Evolutionary conservation across 2,888 invertebrate species (phyloP).

Genomic region (Callosobruchus maculatus): DNA sequence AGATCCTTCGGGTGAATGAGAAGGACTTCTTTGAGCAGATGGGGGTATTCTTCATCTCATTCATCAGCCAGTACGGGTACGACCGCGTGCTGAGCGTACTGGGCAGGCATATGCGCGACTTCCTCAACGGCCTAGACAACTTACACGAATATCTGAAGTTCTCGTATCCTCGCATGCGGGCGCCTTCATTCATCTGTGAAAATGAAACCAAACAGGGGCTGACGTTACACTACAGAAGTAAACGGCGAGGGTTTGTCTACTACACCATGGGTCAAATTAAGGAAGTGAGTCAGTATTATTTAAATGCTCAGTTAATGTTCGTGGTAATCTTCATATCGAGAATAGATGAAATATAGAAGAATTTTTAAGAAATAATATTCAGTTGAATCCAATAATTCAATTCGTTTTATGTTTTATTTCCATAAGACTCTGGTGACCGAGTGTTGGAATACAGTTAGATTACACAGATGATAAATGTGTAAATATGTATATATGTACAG

Average conservation of each 20-base stretch:
- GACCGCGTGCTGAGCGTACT: conserved; percentile 86
- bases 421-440: too few relatives aligned
- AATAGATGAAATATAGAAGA: too few relatives aligned
- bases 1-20: conserved; percentile 85
- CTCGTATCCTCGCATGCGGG: conserved; percentile 86
- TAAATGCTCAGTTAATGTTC: too few relatives aligned
- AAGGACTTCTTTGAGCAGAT: conserved; percentile 90
- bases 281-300: conserved; percentile 57
- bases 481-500: too few relatives aligned
- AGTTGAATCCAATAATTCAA: too few relatives aligned
- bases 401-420: too few relatives aligned
- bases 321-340: too few relatives aligned
- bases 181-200: conserved; percentile 96
- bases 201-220: conserved; percentile 90
- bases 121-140: conserved; percentile 93
- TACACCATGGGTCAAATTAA: conserved; percentile 96
- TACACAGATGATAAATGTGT: too few relatives aligned
- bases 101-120: conserved; percentile 92
- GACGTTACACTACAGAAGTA: conserved; percentile 90
- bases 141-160: conserved; percentile 96
- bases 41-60: conserved; percentile 91
- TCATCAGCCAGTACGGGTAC: conserved; percentile 93
- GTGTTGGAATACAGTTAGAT: too few relatives aligned
- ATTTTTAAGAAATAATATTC: too few relatives aligned
- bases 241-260: conserved; percentile 89